Percentiles rank a stretch among this genome's conserved stretches.
Evolutionary conservation across 35 echinoderm and acorn worm genomes (phyloP).

Genomic region (Acanthaster planci): DNA sequence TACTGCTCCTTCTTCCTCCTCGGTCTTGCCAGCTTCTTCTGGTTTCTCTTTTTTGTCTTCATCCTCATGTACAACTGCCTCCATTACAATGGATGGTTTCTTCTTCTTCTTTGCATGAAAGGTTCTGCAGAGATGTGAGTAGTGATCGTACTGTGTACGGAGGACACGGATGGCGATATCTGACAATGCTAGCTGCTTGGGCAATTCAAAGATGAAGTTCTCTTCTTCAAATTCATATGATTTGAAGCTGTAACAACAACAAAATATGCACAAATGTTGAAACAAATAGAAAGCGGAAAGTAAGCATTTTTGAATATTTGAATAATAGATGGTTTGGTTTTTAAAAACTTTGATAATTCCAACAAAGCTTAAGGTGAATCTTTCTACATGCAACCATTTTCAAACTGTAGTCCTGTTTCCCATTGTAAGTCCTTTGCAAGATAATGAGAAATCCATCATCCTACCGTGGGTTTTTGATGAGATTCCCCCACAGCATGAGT

Average conservation of each 20-base stretch:
- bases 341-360: too few relatives aligned
- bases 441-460: not conserved
- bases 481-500: conserved; percentile 94
- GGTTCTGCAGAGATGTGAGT: conserved; percentile 84
- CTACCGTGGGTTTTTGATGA: conserved; percentile 89
- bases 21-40: conserved; percentile 51
- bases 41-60: conserved; percentile 1
- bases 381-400: too few relatives aligned
- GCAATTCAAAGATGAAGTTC: conserved; percentile 81
- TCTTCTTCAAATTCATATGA: conserved; percentile 76
- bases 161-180: conserved; percentile 90
- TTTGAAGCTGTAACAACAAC: conserved; percentile 74
- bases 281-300: not conserved
- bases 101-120: conserved; percentile 72
- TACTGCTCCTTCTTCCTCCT: conserved; percentile 53
- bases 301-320: not conserved
- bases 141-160: conserved; percentile 79
- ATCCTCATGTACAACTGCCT: conserved; percentile 8
- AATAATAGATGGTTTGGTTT: too few relatives aligned
- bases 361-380: too few relatives aligned
- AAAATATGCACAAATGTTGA: not conserved
- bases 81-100: conserved; percentile 7
- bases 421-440: not conserved
- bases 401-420: too few relatives aligned
- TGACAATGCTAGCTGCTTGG: conserved; percentile 86